Percentiles rank a stretch among this genome's conserved stretches.
Evolutionary conservation across 2,797 vertebrate species (phyloP).

Genomic region (Hyperoplus lanceolatus): DNA sequence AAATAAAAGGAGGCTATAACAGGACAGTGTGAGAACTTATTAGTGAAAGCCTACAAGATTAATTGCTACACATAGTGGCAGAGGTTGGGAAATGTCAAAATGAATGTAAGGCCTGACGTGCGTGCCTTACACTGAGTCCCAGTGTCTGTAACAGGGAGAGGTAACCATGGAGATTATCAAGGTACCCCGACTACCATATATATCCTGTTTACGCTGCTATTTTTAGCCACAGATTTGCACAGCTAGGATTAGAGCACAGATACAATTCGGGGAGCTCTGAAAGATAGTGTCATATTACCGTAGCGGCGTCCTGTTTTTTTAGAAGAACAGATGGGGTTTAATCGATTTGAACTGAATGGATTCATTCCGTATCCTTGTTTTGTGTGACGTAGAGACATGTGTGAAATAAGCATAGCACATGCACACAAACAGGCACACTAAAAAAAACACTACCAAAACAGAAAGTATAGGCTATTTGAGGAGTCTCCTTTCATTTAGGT

Average conservation of each 20-base stretch:
- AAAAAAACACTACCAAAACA: neutral
- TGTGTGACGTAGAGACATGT: neutral
- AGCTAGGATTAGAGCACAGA: constrained; percentile 59
- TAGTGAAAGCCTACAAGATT: constrained; percentile 28
- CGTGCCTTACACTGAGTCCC: constrained; percentile 43
- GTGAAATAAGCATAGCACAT: neutral
- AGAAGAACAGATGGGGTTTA: neutral
- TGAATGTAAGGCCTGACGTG: constrained; percentile 32
- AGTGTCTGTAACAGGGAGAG: constrained; percentile 58
- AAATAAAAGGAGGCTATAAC: constrained; percentile 47
- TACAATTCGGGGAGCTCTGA: constrained; percentile 52
- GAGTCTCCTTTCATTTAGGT: constrained; percentile 65
- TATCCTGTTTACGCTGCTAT: constrained; percentile 82
- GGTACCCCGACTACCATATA: constrained; percentile 75
- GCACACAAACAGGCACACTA: neutral
- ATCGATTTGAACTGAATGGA: constrained; percentile 43
- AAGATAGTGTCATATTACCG: constrained; percentile 45
- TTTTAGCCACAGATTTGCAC: constrained; percentile 71
- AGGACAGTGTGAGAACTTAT: constrained; percentile 49
- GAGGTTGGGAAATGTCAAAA: constrained; percentile 27
- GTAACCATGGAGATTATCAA: constrained; percentile 82
- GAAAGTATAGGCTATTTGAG: too few relatives aligned
- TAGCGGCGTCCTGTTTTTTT: constrained; percentile 34
- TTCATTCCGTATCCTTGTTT: neutral
- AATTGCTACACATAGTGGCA: constrained; percentile 26